phyloP scores from a whole-genome alignment of 2,888 invertebrate genomes.

The Tholera decimalis region DNA sequence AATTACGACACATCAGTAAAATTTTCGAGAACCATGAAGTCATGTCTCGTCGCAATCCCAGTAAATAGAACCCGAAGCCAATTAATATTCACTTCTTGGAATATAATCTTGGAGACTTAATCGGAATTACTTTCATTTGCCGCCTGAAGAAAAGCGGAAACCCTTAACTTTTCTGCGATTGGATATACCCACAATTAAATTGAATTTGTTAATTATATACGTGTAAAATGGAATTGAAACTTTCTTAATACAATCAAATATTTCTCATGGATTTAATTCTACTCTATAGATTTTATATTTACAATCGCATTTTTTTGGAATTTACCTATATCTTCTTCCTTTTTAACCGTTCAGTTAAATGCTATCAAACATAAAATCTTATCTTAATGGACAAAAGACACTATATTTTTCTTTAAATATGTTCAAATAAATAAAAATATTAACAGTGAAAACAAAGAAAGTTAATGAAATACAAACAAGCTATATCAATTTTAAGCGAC shows the following conservation, averaged over 20 bases:
- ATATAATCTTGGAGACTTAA: conserved; percentile 39
- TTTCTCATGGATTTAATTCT: neutral
- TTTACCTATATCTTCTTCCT: neutral
- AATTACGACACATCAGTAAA: conserved; percentile 24
- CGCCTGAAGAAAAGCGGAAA: conserved; percentile 29
- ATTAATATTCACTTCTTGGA: conserved; percentile 55
- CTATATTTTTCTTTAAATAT: neutral
- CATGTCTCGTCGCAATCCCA: conserved; percentile 24
- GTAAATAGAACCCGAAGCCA: conserved; percentile 42
- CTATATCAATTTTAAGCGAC: too few relatives aligned
- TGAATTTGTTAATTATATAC: conserved; percentile 11
- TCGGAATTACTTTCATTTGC: conserved; percentile 53
- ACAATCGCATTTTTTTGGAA: neutral
- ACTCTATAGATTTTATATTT: neutral
- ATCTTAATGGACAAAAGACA: neutral
- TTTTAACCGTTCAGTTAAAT: neutral
- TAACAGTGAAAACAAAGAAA: too few relatives aligned
- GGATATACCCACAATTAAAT: conserved; percentile 6
- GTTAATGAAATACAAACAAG: too few relatives aligned
- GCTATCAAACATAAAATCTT: neutral
- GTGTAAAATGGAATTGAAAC: neutral
- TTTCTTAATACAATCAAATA: neutral
- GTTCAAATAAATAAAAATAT: neutral
- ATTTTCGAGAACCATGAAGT: conserved; percentile 43
- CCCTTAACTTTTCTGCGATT: conserved; percentile 27